phyloP scores from a whole-genome alignment of 1,140 invertebrate genomes.

The Calephelis nemesis region DNA sequence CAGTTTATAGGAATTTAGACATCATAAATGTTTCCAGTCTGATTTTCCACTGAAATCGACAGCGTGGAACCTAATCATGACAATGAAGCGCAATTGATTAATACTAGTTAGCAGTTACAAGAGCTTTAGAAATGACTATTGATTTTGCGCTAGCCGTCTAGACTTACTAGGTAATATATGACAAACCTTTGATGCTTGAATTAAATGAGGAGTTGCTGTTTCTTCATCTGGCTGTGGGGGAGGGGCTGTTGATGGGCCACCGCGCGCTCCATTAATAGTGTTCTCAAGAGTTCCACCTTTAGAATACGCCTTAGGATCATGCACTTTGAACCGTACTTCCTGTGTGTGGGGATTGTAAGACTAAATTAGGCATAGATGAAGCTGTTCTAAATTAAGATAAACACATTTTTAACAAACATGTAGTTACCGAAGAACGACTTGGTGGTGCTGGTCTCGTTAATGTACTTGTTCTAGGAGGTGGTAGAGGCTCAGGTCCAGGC shows the following conservation, averaged over 20 bases:
- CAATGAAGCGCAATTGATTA: conserved; percentile 2
- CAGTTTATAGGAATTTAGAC: background rate
- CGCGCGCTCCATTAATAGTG: conserved; percentile 88
- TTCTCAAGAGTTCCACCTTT: conserved; percentile 93
- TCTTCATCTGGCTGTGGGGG: conserved; percentile 79
- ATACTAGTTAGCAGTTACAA: background rate
- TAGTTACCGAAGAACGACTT: conserved; percentile 57
- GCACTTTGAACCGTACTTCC: conserved; percentile 95
- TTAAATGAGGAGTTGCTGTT: conserved; percentile 83
- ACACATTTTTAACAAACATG: background rate
- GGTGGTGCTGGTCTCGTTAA: conserved; percentile 61
- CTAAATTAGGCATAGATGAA: conserved; percentile 37
- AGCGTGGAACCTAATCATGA: background rate
- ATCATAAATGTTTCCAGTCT: background rate
- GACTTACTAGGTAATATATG: background rate
- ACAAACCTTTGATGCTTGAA: conserved; percentile 86
- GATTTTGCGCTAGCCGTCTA: background rate
- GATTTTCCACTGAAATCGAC: background rate
- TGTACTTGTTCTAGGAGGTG: conserved; percentile 82
- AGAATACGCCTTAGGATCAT: conserved; percentile 93
- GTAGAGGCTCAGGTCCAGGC: conserved; percentile 86
- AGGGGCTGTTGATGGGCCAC: conserved; percentile 36
- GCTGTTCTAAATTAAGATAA: background rate
- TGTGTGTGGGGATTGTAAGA: conserved; percentile 75
- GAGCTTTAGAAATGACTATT: background rate